Conservation (phyloP, 2,797 vertebrate species). For the Rallus crepitans region DNA sequence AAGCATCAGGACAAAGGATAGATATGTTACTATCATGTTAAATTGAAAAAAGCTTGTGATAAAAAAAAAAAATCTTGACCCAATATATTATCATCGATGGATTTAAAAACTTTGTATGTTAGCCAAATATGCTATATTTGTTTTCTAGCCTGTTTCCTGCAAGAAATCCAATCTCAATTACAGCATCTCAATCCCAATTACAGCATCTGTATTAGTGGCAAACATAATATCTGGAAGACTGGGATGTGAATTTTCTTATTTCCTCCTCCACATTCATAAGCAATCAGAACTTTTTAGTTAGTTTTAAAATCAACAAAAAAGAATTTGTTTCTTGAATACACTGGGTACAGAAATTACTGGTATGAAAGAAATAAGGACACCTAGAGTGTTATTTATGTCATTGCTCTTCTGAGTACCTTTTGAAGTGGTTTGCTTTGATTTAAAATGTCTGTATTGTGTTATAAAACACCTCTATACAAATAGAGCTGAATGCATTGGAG, state of each 20-base stretch:
- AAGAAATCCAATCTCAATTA: background rate
- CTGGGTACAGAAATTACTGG: background rate
- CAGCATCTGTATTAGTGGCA: background rate
- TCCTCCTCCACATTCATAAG: background rate
- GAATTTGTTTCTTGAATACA: background rate
- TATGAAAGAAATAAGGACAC: conserved; percentile 42
- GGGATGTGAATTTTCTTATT: background rate
- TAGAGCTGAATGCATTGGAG: conserved; percentile 24
- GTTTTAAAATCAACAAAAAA: background rate
- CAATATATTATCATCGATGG: background rate
- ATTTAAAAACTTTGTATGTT: background rate
- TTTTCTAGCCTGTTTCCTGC: background rate
- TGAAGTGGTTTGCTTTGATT: conserved; percentile 42
- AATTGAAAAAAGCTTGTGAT: background rate
- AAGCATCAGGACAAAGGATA: background rate
- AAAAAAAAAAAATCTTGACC: background rate
- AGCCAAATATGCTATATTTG: background rate
- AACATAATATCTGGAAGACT: background rate
- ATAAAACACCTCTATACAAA: conserved; percentile 49
- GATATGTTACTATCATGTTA: background rate
- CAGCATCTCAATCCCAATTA: background rate
- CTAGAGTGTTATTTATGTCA: conserved; percentile 26
- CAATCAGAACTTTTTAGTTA: background rate
- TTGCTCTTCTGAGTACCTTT: conserved; percentile 46
- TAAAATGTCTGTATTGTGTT: conserved; percentile 46